A percentile compares a stretch with the other conserved stretches of the same genome.
Conservation (phyloP, 2,888 invertebrate species). For the Periphyllus acericola region DNA sequence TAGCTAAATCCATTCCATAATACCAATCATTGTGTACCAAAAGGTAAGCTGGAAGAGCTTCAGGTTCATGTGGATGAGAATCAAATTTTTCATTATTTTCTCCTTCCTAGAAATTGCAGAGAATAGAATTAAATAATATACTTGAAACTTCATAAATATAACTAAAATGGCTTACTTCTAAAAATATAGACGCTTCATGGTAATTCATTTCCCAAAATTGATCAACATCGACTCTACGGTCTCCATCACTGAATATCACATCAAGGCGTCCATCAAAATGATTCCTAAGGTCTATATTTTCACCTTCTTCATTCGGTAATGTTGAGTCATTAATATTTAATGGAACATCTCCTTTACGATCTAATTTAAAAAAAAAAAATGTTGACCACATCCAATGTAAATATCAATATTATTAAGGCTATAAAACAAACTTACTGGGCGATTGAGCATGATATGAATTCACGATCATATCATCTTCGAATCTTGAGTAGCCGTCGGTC, state of each 20-base stretch:
- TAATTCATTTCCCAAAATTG: slow-evolving; percentile 85
- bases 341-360: slow-evolving; percentile 32
- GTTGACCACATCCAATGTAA: background rate
- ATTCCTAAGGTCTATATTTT: slow-evolving; percentile 57
- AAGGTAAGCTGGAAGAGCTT: slow-evolving; percentile 85
- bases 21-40: slow-evolving; percentile 89
- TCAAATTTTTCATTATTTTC: slow-evolving; percentile 91
- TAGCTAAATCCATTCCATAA: slow-evolving; percentile 81
- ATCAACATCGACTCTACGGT: slow-evolving; percentile 56
- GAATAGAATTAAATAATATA: slow-evolving; percentile 58
- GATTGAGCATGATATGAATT: slow-evolving; percentile 59
- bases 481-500: slow-evolving; percentile 53
- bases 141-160: background rate
- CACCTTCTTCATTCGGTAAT: slow-evolving; percentile 49
- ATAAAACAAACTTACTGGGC: slow-evolving; percentile 33
- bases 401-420: background rate
- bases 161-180: slow-evolving; percentile 73
- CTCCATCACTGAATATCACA: slow-evolving; percentile 59
- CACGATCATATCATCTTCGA: slow-evolving; percentile 49
- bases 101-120: slow-evolving; percentile 76
- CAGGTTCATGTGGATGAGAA: slow-evolving; percentile 84
- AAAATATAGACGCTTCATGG: slow-evolving; percentile 87
- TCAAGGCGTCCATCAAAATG: slow-evolving; percentile 54
- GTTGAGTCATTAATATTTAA: slow-evolving; percentile 38
- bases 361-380: background rate